Evolutionary conservation across 2,113 vertebrate species (phyloP).

Genomic region (Acrocephalus arundinaceus): DNA sequence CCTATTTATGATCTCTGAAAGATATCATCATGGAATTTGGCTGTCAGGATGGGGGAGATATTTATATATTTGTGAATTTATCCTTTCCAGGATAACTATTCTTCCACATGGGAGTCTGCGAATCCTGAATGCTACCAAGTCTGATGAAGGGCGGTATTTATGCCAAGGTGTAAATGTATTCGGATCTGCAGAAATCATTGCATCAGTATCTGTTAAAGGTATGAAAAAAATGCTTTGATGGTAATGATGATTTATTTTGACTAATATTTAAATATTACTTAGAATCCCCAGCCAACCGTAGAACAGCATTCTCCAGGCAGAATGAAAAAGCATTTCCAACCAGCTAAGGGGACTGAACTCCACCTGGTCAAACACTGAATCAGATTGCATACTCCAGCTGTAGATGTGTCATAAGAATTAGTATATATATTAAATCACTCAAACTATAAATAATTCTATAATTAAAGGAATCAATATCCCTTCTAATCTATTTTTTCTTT

Average conservation of each 20-base stretch:
- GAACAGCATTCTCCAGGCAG: not conserved
- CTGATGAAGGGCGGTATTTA: conserved; percentile 89
- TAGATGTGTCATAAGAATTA: not conserved
- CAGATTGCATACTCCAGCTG: not conserved
- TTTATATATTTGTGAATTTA: conserved; percentile 34
- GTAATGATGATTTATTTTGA: not conserved
- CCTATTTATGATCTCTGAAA: conserved; percentile 20
- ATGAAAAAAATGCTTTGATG: not conserved
- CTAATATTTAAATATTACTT: not conserved
- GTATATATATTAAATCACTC: not conserved
- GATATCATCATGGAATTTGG: not conserved
- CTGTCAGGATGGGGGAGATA: not conserved
- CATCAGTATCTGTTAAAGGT: conserved; percentile 92
- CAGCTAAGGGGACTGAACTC: not conserved
- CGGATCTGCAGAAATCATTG: conserved; percentile 88
- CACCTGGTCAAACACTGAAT: not conserved
- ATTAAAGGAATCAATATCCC: not conserved
- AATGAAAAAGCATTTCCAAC: not conserved
- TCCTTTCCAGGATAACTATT: conserved; percentile 85
- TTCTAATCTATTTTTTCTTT: not conserved
- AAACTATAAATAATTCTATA: not conserved
- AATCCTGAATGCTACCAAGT: conserved; percentile 89
- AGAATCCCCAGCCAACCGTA: not conserved
- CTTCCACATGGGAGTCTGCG: conserved; percentile 88
- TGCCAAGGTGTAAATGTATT: conserved; percentile 91